A percentile compares a stretch with the other conserved stretches of the same genome.
Conservation (phyloP, 2,888 invertebrate species). For the Tipula lateralis region DNA sequence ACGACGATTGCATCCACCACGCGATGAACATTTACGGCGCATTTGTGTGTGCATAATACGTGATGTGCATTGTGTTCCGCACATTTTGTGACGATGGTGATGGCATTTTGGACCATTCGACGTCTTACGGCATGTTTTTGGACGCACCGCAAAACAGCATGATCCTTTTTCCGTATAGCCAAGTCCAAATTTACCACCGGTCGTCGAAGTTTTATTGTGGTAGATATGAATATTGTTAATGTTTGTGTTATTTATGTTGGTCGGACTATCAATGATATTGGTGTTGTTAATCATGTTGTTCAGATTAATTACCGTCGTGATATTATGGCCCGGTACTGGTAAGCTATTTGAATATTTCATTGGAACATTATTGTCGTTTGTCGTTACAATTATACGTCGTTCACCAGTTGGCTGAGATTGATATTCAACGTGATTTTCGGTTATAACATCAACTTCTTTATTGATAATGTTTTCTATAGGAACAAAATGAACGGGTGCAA, state of each 20-base stretch:
- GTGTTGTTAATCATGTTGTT: conserved; percentile 35
- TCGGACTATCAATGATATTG: conserved; percentile 34
- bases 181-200: conserved; percentile 45
- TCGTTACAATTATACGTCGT: not conserved
- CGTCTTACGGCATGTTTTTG: conserved; percentile 34
- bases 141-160: conserved; percentile 42
- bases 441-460: not conserved
- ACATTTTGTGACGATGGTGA: conserved; percentile 41
- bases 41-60: conserved; percentile 40
- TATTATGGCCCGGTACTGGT: conserved; percentile 32
- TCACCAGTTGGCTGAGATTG: not conserved
- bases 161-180: conserved; percentile 43
- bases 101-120: conserved; percentile 37
- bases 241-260: conserved; percentile 36
- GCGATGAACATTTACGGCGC: conserved; percentile 29
- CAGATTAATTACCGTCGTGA: conserved; percentile 35
- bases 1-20: conserved; percentile 30
- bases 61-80: conserved; percentile 43
- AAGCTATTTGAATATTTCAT: conserved; percentile 28
- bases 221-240: conserved; percentile 42
- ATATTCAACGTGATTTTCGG: not conserved
- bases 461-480: not conserved
- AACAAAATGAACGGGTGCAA: not conserved
- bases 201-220: conserved; percentile 41
- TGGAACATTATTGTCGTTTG: not conserved